A percentile compares a stretch with the other conserved stretches of the same genome.
These are phyloP conservation scores for Cotesia chilonis DNA, from an alignment of 1,140 invertebrate species.

Conservation along the genomic window DNA sequence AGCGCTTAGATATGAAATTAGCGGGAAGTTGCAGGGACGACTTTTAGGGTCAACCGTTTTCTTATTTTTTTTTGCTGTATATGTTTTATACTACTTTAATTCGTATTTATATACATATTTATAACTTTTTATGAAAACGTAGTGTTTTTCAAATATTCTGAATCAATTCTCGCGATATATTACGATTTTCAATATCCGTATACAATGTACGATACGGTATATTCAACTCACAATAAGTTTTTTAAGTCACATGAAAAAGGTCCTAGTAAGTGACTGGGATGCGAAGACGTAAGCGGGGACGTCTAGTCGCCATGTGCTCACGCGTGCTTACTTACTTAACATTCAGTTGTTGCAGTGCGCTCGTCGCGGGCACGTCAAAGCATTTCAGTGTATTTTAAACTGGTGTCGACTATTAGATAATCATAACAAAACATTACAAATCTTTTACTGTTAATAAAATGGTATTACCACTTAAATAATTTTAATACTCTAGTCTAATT, in stretches of 20 bases:
- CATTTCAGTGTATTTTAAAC: no score
- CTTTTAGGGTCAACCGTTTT: no score
- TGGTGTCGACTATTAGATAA: no score
- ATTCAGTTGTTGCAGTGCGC: constrained; percentile 63
- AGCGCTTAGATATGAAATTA: no score
- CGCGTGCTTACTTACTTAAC: constrained; percentile 54
- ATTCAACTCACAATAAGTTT: constrained; percentile 21
- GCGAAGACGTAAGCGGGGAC: constrained; percentile 13
- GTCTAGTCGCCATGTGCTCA: constrained; percentile 59
- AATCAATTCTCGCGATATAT: constrained; percentile 1
- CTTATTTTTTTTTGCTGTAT: background rate
- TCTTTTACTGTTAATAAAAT: no score
- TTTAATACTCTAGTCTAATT: no score
- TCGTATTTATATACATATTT: background rate
- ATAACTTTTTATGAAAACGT: constrained; percentile 7
- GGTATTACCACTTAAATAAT: no score
- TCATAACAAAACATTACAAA: no score
- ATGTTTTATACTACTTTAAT: background rate
- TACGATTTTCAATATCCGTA: background rate
- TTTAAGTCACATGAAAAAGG: constrained; percentile 13
- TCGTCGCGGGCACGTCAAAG: constrained; percentile 49
- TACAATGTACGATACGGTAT: background rate
- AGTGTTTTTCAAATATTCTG: background rate
- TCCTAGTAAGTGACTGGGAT: constrained; percentile 9
- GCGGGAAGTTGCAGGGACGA: no score